phyloP scores from a whole-genome alignment of 1,140 invertebrate genomes.

The Colletes gigas region DNA sequence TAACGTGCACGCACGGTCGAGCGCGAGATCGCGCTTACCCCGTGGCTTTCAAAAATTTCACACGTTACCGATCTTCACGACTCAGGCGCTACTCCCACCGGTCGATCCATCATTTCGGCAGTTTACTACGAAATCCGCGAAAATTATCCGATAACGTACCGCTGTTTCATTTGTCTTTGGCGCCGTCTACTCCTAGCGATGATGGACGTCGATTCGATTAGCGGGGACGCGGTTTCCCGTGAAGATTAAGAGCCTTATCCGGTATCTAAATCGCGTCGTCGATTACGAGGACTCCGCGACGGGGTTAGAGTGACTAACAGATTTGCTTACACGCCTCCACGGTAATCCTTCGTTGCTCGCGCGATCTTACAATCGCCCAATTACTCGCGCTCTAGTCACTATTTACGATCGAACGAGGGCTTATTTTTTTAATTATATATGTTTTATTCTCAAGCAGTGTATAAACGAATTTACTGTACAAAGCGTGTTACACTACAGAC shows the following conservation, averaged over 20 bases:
- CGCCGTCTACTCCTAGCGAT: constrained; percentile 11
- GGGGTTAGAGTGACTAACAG: background rate
- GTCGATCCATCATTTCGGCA: constrained; percentile 65
- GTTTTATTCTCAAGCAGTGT: too few relatives aligned
- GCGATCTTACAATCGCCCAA: too few relatives aligned
- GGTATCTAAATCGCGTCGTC: background rate
- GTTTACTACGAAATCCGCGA: constrained; percentile 53
- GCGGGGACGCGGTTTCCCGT: constrained; percentile 4
- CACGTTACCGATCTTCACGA: constrained; percentile 60
- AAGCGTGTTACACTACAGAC: too few relatives aligned
- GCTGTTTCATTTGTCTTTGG: constrained; percentile 55
- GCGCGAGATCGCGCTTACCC: constrained; percentile 64
- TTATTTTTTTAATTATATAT: too few relatives aligned
- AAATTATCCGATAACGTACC: constrained; percentile 64
- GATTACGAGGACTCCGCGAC: background rate
- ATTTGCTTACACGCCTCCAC: background rate
- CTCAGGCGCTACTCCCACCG: constrained; percentile 31
- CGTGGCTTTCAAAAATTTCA: constrained; percentile 68
- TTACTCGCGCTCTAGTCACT: too few relatives aligned
- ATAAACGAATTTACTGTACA: too few relatives aligned
- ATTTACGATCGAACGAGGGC: too few relatives aligned
- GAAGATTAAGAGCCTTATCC: constrained; percentile 7
- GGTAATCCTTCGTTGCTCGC: too few relatives aligned
- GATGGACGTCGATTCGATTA: constrained; percentile 33
- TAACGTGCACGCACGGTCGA: constrained; percentile 56